These are phyloP conservation scores for Mustela nigripes DNA, from an alignment of 2,113 vertebrate species.

Conservation along the genomic window DNA sequence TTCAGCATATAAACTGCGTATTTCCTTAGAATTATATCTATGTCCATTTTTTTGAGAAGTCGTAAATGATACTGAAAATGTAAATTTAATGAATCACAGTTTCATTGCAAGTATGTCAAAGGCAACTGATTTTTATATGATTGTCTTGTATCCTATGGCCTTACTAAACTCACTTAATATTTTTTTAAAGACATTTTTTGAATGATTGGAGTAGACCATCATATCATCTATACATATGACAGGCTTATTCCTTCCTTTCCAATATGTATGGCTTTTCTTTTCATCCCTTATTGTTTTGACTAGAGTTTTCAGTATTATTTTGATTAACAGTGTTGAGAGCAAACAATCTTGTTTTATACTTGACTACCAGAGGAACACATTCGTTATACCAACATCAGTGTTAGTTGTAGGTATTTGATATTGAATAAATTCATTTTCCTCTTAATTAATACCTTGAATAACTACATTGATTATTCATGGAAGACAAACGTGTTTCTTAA, in stretches of 20 bases:
- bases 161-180: not conserved
- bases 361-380: not conserved
- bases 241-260: not conserved
- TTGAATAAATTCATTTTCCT: not conserved
- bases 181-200: not conserved
- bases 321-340: not conserved
- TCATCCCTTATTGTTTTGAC: not conserved
- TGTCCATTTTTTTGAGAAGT: not conserved
- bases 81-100: not conserved
- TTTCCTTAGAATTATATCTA: not conserved
- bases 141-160: not conserved
- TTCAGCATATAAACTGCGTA: not conserved
- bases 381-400: not conserved
- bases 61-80: not conserved
- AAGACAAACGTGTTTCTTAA: not conserved
- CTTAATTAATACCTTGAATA: not conserved
- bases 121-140: not conserved
- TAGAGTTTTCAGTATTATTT: not conserved
- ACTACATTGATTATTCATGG: not conserved
- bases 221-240: not conserved
- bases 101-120: not conserved
- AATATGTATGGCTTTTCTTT: not conserved
- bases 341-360: not conserved
- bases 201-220: not conserved
- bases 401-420: not conserved